Conservation (phyloP, 2,888 invertebrate species). For the Drosophila borealis region DNA sequence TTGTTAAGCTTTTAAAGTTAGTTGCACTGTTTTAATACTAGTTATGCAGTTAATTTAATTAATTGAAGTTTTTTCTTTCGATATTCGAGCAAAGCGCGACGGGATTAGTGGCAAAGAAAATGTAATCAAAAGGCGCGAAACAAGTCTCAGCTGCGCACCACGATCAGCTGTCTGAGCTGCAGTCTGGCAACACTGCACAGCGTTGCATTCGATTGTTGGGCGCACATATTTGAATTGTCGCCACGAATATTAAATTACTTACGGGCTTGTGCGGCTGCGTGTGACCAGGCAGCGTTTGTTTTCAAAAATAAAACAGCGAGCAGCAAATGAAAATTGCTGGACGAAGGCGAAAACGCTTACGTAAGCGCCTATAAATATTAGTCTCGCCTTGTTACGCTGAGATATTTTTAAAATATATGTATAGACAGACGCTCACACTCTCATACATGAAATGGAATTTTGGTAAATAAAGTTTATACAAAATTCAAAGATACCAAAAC, state of each 20-base stretch:
- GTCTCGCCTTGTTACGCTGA: slow-evolving; percentile 50
- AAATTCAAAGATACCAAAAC: slow-evolving; percentile 27
- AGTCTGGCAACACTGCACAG: slow-evolving; percentile 60
- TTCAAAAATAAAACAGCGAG: slow-evolving; percentile 67
- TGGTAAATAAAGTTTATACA: slow-evolving; percentile 72
- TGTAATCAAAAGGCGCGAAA: slow-evolving; percentile 64
- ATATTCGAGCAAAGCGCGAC: slow-evolving; percentile 2
- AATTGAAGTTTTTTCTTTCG: neutral
- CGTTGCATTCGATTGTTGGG: slow-evolving; percentile 36
- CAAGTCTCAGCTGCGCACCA: slow-evolving; percentile 40
- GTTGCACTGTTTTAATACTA: slow-evolving; percentile 15
- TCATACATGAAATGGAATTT: slow-evolving; percentile 68
- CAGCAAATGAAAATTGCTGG: slow-evolving; percentile 58
- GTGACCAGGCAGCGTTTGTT: slow-evolving; percentile 40
- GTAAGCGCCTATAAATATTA: slow-evolving; percentile 82
- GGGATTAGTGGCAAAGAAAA: slow-evolving; percentile 31
- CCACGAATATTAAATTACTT: slow-evolving; percentile 73
- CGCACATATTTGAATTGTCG: slow-evolving; percentile 52
- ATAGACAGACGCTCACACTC: slow-evolving; percentile 46
- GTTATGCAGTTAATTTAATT: slow-evolving; percentile 10
- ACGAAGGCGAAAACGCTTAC: slow-evolving; percentile 71
- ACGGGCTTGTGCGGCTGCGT: slow-evolving; percentile 59
- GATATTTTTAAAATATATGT: slow-evolving; percentile 76
- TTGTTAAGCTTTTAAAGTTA: slow-evolving; percentile 27
- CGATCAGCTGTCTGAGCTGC: slow-evolving; percentile 52